Conservation (phyloP, 2,888 invertebrate species). For the Drosophila hamatofila region DNA sequence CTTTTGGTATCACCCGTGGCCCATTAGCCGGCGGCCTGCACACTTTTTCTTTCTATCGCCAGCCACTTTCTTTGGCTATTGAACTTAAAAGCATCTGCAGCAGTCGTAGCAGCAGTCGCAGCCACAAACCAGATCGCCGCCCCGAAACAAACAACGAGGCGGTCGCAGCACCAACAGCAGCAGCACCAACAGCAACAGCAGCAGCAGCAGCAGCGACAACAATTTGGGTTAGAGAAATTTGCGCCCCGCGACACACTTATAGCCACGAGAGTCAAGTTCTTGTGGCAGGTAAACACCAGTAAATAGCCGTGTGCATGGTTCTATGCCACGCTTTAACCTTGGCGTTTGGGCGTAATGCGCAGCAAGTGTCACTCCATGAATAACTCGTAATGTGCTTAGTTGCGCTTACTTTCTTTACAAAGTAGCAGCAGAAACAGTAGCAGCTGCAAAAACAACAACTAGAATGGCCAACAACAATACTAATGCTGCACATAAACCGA, state of each 20-base stretch:
- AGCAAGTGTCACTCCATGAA: slow-evolving; percentile 61
- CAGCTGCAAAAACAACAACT: slow-evolving; percentile 27
- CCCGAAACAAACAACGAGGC: slow-evolving; percentile 49
- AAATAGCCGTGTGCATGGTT: slow-evolving; percentile 39
- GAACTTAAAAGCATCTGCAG: slow-evolving; percentile 72
- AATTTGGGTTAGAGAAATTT: slow-evolving; percentile 81
- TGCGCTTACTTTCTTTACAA: slow-evolving; percentile 76
- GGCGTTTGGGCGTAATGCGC: slow-evolving; percentile 75
- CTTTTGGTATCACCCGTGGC: slow-evolving; percentile 23
- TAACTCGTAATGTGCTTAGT: slow-evolving; percentile 72
- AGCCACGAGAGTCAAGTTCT: slow-evolving; percentile 55
- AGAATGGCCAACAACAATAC: slow-evolving; percentile 54
- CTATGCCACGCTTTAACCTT: slow-evolving; percentile 78
- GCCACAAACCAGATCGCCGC: slow-evolving; percentile 59
- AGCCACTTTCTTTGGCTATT: slow-evolving; percentile 79
- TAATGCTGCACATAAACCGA: slow-evolving; percentile 76
- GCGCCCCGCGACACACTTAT: slow-evolving; percentile 74
- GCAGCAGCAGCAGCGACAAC: slow-evolving; percentile 45
- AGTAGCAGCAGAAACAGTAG: slow-evolving; percentile 15
- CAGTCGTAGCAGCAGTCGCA: slow-evolving; percentile 29
- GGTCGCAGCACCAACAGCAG: slow-evolving; percentile 10
- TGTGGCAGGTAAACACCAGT: slow-evolving; percentile 55
- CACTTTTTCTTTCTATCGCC: slow-evolving; percentile 76
- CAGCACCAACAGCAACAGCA: slow-evolving; percentile 18
- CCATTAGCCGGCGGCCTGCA: slow-evolving; percentile 54